Evolutionary conservation across 1,140 invertebrate genomes (phyloP).

Genomic region (Manduca sexta): DNA sequence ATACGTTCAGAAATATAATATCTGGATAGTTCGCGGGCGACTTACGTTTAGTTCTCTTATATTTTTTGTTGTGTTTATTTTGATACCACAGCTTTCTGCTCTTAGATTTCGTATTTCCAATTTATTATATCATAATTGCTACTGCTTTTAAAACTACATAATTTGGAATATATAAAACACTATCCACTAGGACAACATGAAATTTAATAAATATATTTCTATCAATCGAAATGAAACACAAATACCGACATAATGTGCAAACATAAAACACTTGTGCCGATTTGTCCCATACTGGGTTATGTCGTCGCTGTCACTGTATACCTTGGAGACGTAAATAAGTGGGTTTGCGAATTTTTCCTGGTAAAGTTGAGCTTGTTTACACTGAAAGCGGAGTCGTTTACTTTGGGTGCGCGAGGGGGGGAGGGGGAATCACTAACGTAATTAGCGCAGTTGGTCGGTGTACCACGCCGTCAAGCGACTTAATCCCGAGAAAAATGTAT

Average conservation of each 20-base stretch:
- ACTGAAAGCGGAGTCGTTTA: slow-evolving; percentile 59
- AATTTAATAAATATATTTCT: too few species aligned
- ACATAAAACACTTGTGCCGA: slow-evolving; percentile 1
- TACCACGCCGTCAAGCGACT: slow-evolving; percentile 20
- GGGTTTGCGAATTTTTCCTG: slow-evolving; percentile 62
- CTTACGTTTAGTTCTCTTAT: slow-evolving; percentile 19
- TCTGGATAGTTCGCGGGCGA: slow-evolving; percentile 46
- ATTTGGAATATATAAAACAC: too few species aligned
- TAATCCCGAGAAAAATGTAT: slow-evolving; percentile 22
- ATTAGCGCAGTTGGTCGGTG: slow-evolving; percentile 45
- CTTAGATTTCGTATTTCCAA: too few species aligned
- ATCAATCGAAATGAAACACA: too few species aligned
- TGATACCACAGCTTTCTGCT: slow-evolving; percentile 11
- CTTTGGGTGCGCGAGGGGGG: slow-evolving; percentile 34
- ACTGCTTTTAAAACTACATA: too few species aligned
- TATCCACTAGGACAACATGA: too few species aligned
- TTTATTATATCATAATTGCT: too few species aligned
- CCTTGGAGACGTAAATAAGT: slow-evolving; percentile 57
- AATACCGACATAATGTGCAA: too few species aligned
- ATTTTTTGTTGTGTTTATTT: slow-evolving; percentile 39
- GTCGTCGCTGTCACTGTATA: slow-evolving; percentile 37
- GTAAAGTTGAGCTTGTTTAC: slow-evolving; percentile 60
- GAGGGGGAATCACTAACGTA: slow-evolving; percentile 50
- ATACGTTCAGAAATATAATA: slow-evolving; percentile 68
- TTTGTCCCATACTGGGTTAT: slow-evolving; percentile 24